Base-by-base conservation (phyloP, 2,888 invertebrate species). In the Tromatobia lineatoria region DNA sequence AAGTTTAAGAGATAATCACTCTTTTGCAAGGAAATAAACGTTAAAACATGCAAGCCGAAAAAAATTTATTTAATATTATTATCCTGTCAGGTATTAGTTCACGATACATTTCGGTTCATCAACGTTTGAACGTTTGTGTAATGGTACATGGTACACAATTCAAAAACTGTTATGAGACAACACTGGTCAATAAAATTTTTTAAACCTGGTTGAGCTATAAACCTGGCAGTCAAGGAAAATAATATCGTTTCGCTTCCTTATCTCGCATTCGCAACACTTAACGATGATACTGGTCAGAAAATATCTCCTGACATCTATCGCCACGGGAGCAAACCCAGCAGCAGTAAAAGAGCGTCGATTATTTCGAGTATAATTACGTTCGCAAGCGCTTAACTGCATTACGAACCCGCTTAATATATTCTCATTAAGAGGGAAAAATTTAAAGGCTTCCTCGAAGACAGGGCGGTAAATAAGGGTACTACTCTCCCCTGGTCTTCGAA, bases 281-380 rank as follows among this genome's bases (percentile, higher is more conserved):
- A 45, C 10, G 34, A 47, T 20, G 52, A 64, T 20, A 34, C 10
- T 13, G 47, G 20, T 47, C 29, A 11, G 25, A 25, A 59, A 45
- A 61, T 61, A 61, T 59, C 10, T 50, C 47, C 34, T 74, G 50
- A 13, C 47, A 23, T 23, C 29, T 29, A 59, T 34, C 64, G 64
- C 34, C 34, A 15, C 50, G 52, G 75, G 75, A 74, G 45, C 74
- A 13, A 61, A 15, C 4, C 29, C 25, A 29, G 34, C 29, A 25
- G 38, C 50, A 23, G n/a, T 29, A 34, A 64, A 73, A 20, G 80
- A 69, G 64, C 50, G 34, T 29, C 66, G 85, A 85, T 85, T 90
- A 90, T 88, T 87, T 87, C 87, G 86, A 88, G 87, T 87, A 88
- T 90, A 90, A 92, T 90, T 90, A 86, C 84, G 88, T 91, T 90